These are phyloP conservation scores for Aphelenchoides avenae DNA, from an alignment of 1,140 invertebrate species.

Conservation along the genomic window DNA sequence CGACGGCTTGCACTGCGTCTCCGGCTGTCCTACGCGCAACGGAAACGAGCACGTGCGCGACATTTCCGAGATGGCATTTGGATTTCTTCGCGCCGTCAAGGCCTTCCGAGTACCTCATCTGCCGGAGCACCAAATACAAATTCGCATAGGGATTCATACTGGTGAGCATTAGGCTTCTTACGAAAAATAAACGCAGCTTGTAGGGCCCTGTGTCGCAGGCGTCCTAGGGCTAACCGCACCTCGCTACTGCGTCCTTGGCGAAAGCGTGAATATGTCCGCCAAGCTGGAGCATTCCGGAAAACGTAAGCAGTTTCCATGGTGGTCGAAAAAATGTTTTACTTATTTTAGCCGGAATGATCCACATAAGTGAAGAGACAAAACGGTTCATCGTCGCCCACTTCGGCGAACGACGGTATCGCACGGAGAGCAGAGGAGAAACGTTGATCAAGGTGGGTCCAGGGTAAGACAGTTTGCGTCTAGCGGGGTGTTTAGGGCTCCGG, in stretches of 20 bases:
- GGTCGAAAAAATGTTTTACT: not conserved
- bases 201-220: conserved; percentile 59
- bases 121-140: conserved; percentile 7
- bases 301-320: not conserved
- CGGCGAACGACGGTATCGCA: too few species aligned
- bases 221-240: too few species aligned
- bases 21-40: too few species aligned
- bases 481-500: too few species aligned
- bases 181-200: conserved; percentile 46
- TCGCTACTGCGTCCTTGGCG: too few species aligned
- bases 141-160: conserved; percentile 79
- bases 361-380: not conserved
- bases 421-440: too few species aligned
- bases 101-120: too few species aligned
- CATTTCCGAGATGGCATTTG: conserved; percentile 63
- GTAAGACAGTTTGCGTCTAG: too few species aligned
- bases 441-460: too few species aligned
- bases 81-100: conserved; percentile 10
- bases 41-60: conserved; percentile 75
- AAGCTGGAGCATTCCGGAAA: conserved; percentile 74
- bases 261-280: conserved; percentile 85
- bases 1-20: too few species aligned
- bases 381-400: not conserved
- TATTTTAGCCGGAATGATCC: conserved; percentile 4
- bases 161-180: conserved; percentile 33